Percentiles rank a stretch among this genome's conserved stretches.
Conservation (phyloP, 2,888 invertebrate species). For the Alcis repandata region DNA sequence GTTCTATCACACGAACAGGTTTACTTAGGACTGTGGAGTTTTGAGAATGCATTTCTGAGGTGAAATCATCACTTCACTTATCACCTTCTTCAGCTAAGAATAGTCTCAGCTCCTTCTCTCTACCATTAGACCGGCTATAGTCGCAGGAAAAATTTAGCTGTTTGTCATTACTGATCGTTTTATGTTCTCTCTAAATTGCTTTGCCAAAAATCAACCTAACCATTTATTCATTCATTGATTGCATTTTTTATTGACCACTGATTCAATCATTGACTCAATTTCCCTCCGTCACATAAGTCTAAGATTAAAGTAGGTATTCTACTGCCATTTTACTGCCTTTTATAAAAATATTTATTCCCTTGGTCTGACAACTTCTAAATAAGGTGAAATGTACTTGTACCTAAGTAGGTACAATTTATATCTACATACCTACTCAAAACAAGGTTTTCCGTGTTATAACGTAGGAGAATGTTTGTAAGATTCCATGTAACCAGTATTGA, state of each 20-base stretch:
- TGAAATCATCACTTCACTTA: no score
- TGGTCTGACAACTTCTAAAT: conserved; percentile 12
- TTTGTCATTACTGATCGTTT: not conserved
- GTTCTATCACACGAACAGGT: conserved; percentile 15
- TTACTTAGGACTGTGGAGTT: conserved; percentile 7
- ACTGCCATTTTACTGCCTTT: conserved; percentile 37
- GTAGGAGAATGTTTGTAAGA: conserved; percentile 43
- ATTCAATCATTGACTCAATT: not conserved
- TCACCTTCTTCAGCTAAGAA: no score
- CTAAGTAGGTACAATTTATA: conserved; percentile 11
- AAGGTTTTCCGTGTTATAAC: conserved; percentile 31
- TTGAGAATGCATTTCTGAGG: no score
- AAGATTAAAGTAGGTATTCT: not conserved
- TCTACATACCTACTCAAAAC: conserved; percentile 2
- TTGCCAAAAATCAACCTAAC: not conserved
- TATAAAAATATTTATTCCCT: conserved; percentile 4
- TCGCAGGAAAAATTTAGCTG: not conserved
- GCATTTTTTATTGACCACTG: no score
- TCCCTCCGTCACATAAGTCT: not conserved
- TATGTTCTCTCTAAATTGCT: not conserved
- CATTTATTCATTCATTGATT: no score
- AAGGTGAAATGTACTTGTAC: not conserved
- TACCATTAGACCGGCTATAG: no score
- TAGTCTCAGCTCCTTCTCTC: no score
- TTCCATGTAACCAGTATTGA: conserved; percentile 73